A percentile compares a stretch with the other conserved stretches of the same genome.
These are phyloP conservation scores for Saguinus imperator DNA, from an alignment of 2,113 vertebrate genomes.

Conservation along the genomic window DNA sequence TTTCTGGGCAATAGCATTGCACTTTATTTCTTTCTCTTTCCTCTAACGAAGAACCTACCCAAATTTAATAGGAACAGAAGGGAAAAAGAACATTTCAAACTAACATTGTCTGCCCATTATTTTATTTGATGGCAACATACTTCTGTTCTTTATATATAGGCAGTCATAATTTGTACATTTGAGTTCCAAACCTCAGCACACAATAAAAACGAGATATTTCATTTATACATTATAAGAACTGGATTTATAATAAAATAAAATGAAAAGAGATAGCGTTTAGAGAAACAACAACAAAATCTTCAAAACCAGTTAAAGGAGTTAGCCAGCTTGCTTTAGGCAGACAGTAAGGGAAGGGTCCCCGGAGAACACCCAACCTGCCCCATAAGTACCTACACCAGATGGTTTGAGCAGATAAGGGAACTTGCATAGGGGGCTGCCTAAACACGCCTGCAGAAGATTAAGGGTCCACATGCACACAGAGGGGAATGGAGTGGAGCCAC, in stretches of 20 bases:
- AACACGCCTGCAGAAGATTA: no score
- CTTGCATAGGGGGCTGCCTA: no score
- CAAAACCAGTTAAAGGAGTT: no score
- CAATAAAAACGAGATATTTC: not conserved
- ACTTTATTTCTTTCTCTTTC: not conserved
- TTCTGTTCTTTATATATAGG: not conserved
- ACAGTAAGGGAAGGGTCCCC: no score
- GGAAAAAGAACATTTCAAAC: constrained; percentile 5
- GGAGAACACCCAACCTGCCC: no score
- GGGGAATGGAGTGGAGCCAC: no score
- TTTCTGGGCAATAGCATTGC: not conserved
- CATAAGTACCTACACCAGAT: no score
- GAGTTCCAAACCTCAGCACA: not conserved
- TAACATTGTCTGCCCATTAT: not conserved
- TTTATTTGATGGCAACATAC: constrained; percentile 23
- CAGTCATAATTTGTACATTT: not conserved
- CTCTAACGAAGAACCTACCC: not conserved
- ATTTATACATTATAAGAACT: not conserved
- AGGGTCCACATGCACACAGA: no score
- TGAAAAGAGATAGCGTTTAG: not conserved
- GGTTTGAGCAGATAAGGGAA: no score
- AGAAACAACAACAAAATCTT: not conserved
- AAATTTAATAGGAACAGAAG: not conserved
- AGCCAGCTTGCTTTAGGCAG: no score
- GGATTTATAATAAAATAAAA: not conserved